Evolutionary conservation across 2,888 invertebrate genomes (phyloP).

Genomic region (Lithophane semibrunnea): DNA sequence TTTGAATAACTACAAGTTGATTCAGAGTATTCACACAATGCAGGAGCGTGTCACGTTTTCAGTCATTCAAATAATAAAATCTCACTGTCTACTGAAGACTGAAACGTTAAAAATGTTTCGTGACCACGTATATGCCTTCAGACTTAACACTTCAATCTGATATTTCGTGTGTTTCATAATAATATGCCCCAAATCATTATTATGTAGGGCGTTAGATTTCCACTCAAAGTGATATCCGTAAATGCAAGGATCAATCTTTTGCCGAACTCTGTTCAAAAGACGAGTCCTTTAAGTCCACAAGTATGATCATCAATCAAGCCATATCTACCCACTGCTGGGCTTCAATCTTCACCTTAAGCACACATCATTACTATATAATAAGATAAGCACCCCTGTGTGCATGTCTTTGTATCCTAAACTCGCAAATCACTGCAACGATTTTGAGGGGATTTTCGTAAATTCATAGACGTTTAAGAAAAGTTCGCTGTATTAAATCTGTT

Average conservation of each 20-base stretch:
- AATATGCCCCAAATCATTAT: not conserved
- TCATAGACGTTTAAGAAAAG: slow-evolving; percentile 12
- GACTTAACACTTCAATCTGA: not conserved
- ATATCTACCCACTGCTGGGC: slow-evolving; percentile 55
- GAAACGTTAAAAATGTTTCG: not conserved
- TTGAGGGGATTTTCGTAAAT: slow-evolving; percentile 42
- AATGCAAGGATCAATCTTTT: slow-evolving; percentile 24
- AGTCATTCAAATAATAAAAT: not conserved
- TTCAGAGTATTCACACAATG: not conserved
- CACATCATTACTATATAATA: slow-evolving; percentile 62
- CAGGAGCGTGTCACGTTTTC: not conserved
- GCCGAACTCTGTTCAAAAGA: slow-evolving; percentile 22
- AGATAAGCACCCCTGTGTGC: slow-evolving; percentile 52
- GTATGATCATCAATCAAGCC: slow-evolving; percentile 58
- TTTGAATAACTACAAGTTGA: not conserved
- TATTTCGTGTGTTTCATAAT: not conserved
- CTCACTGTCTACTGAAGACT: not conserved
- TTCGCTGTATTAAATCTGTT: not conserved
- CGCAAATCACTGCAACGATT: slow-evolving; percentile 52
- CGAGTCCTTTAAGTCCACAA: slow-evolving; percentile 40
- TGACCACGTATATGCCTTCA: too few relatives aligned
- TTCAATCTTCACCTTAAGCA: slow-evolving; percentile 53
- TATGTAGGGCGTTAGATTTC: not conserved
- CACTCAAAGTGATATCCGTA: not conserved
- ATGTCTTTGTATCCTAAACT: slow-evolving; percentile 54